phyloP scores from a whole-genome alignment of 2,888 invertebrate species.

The Lomographa bimaculata region DNA sequence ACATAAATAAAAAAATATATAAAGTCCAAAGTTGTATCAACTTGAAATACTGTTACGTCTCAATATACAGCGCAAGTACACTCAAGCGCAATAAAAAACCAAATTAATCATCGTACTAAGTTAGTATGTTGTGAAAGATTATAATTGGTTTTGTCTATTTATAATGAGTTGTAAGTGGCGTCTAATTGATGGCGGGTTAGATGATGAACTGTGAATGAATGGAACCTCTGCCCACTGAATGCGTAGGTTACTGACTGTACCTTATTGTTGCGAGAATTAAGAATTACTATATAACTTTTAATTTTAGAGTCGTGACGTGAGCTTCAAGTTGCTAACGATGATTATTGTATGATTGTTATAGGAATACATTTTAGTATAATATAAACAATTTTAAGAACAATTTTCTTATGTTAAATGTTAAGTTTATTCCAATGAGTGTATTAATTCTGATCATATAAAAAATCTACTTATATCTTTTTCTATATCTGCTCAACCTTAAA shows the following conservation, averaged over 20 bases:
- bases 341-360: no score
- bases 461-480: no score
- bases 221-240: constrained; percentile 60
- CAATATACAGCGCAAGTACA: constrained; percentile 37
- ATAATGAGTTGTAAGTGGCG: constrained; percentile 71
- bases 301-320: no score
- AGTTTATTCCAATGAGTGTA: no score
- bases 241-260: constrained; percentile 5
- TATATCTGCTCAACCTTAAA: no score
- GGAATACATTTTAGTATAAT: no score
- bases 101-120: constrained; percentile 62
- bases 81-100: constrained; percentile 44
- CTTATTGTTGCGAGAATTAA: not conserved
- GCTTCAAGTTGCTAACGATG: no score
- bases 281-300: not conserved
- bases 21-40: no score
- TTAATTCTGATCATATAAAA: no score
- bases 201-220: constrained; percentile 47
- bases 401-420: no score
- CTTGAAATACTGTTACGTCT: constrained; percentile 5
- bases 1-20: no score
- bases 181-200: constrained; percentile 69
- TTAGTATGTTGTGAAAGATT: constrained; percentile 51
- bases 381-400: no score
- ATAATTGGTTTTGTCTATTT: constrained; percentile 72